Evolutionary conservation across 2,888 invertebrate genomes (phyloP), one percentile per base, ranked within the genome.

Genomic region (Meteorus cinctellus): DNA sequence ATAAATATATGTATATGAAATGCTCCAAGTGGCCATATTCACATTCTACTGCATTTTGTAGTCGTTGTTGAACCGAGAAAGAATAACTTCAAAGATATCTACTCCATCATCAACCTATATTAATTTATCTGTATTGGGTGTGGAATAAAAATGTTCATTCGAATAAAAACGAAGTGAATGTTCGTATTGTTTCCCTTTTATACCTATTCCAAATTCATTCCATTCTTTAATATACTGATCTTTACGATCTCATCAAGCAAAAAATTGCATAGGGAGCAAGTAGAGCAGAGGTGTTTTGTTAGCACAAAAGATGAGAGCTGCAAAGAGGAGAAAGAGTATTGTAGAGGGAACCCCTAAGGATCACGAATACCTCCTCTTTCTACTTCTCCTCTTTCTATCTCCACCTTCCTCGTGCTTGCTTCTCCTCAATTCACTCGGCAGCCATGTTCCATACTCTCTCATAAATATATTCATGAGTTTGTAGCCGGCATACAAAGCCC

Each of bases 381-480:
- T 6, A 41, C 10, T 24, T 60, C 34, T 63, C 63, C 45, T 66
- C 48, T 48, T 48, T 16, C 16, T 14, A n/a, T n/a, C n/a, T 48
- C n/a, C 48, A 68, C 14, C 10, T 41, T 73, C 34, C 59, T 71
- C 66, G 24, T 55, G 68, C 5, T 62, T 65, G 60, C 67, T 16
- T 55, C 66, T 41, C 71, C 36, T 71, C 72, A 72, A 68, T 48
- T 48, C 70, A 78, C 72, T 76, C 70, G 78, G 77, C 82, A 78
- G 81, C 81, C 81, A 81, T 82, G 82, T 81, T 84, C 74, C 62
- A 48, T 67, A 70, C 78, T 72, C 77, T 76, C 81, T 83, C 82
- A 84, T 83, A 82, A 84, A 84, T 84, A 83, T 83, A 84, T 84
- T 82, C 83, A 84, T 83, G 81, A 65, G 45, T 77, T 75, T 69